Evolutionary conservation across 2,113 vertebrate species (phyloP), one percentile per base, ranked within the genome.

Genomic region (Heteronetta atricapilla): DNA sequence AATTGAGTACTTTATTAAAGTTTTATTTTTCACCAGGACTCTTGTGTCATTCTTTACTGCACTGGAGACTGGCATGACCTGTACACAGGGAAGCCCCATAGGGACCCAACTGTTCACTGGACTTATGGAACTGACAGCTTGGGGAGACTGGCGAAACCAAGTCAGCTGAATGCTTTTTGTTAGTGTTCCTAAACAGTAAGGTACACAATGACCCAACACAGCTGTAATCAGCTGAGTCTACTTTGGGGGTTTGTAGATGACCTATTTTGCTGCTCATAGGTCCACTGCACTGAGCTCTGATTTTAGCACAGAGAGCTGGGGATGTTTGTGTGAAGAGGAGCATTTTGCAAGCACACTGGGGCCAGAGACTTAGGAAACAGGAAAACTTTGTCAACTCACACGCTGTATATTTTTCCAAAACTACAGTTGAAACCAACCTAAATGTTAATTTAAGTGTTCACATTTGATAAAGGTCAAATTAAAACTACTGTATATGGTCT

Each of bases 1-100:
- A 42, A 42, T 55, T 20, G 31, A 92, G 44, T 56, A n/a, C 21
- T 42, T 70, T 8, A 94, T 25, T 96, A 95, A 96, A 96, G 33
- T 34, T 81, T 20, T 81, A 34, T 81, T 80, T 84, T 87, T 74
- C 34, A 66, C 26, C 18, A 56, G 33, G 50, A 48, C 33, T 86
- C 67, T 19, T 87, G 62, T 4, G 26, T 90, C 78, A 58, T 96
- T 89, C 48, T 78, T 91, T 83, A 70, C 53, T 69, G 29, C n/a
- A 38, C 22, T 81, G 63, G 13, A 52, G 34, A 52, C 38, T 38
- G 50, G n/a, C 46, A 53, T 69, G 26, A 22, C 5, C 21, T 77
- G 29, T 26, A 21, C 21, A 62, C 48, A 40, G 36, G 40, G 56
- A 74, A 85, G n/a, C 60, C 46, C 55, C 13, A 1, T 8, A 16